phyloP scores from a whole-genome alignment of 2,888 invertebrate species.

The Pegoplata infirma region DNA sequence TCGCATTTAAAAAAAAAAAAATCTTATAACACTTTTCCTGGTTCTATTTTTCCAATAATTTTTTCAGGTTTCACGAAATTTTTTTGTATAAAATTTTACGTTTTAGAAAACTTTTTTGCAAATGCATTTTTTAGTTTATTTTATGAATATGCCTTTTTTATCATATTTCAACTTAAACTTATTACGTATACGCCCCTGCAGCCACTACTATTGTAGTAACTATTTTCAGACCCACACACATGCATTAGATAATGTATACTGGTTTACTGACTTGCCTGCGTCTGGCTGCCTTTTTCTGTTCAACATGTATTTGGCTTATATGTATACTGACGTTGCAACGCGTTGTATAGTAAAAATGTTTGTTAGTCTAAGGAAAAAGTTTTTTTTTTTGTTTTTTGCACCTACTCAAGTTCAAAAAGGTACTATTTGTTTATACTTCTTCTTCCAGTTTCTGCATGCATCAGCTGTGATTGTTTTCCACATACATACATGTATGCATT shows the following conservation, averaged over 20 bases:
- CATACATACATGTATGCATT: not conserved
- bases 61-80: too few relatives aligned
- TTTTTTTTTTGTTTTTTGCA: not conserved
- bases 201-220: too few relatives aligned
- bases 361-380: not conserved
- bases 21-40: too few relatives aligned
- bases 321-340: not conserved
- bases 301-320: not conserved
- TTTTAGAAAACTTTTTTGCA: too few relatives aligned
- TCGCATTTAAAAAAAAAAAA: too few relatives aligned
- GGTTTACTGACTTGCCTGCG: not conserved
- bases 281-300: not conserved
- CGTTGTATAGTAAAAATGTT: not conserved
- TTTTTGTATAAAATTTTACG: too few relatives aligned
- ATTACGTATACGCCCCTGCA: too few relatives aligned
- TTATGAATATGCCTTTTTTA: too few relatives aligned
- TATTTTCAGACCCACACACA: not conserved
- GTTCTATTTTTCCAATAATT: too few relatives aligned
- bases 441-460: conserved; percentile 20
- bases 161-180: too few relatives aligned
- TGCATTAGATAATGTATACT: not conserved
- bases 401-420: too few relatives aligned
- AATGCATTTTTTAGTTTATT: too few relatives aligned
- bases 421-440: not conserved
- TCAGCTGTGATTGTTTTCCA: conserved; percentile 31